Conservation (phyloP, 2,113 vertebrate species). For the Amphiprion ocellaris region DNA sequence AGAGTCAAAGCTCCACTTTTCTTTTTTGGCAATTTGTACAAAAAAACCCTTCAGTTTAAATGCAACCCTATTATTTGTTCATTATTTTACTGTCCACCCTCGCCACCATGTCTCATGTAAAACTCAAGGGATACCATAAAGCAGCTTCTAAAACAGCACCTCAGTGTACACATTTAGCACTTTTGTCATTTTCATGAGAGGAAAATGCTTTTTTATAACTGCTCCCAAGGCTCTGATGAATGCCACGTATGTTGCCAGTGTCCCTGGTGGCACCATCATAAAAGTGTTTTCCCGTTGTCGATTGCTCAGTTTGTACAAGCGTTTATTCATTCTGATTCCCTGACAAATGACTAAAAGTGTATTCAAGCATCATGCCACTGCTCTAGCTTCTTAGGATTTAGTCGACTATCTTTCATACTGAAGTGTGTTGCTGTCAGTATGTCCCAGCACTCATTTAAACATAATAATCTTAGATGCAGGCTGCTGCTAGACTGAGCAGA, state of each 20-base stretch:
- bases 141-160: constrained; percentile 67
- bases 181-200: constrained; percentile 73
- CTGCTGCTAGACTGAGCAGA: constrained; percentile 7
- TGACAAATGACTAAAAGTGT: constrained; percentile 48
- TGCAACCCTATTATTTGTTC: constrained; percentile 52
- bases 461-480: constrained; percentile 16
- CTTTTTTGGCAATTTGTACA: constrained; percentile 24
- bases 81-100: constrained; percentile 53
- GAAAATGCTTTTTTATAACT: constrained; percentile 53
- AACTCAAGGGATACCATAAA: constrained; percentile 68
- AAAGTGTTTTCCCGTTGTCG: constrained; percentile 66
- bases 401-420: constrained; percentile 24
- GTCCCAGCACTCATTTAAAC: constrained; percentile 21
- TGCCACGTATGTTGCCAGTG: constrained; percentile 59
- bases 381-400: constrained; percentile 7
- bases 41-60: constrained; percentile 34
- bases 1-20: constrained; percentile 59
- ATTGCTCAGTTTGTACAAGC: constrained; percentile 55
- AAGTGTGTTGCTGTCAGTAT: constrained; percentile 1
- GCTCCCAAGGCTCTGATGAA: constrained; percentile 53
- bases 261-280: constrained; percentile 55
- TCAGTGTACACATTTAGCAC: constrained; percentile 65
- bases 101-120: constrained; percentile 55
- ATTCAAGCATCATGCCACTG: not conserved
- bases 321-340: constrained; percentile 70